phyloP scores from a whole-genome alignment of 92 coral and sea anemone genomes.

The Phenganax stokvisi region DNA sequence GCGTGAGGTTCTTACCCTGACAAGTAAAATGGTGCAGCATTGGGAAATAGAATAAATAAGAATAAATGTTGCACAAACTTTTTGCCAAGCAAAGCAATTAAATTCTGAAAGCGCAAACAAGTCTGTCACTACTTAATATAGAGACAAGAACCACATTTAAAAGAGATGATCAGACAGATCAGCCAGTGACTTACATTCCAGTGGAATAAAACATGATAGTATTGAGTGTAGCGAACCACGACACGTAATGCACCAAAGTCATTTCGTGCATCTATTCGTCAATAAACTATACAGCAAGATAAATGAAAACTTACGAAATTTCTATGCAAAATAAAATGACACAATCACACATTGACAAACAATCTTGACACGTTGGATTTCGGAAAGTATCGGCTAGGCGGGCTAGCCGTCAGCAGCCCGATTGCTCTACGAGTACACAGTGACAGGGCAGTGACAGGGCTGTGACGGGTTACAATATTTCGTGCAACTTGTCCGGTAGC shows the following conservation, averaged over 20 bases:
- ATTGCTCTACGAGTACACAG: too few species aligned
- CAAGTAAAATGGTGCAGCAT: not conserved
- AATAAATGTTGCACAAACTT: too few species aligned
- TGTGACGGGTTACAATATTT: too few species aligned
- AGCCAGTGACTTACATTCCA: conserved; percentile 19
- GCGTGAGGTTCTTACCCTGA: not conserved
- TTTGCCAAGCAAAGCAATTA: too few species aligned
- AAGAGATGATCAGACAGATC: not conserved
- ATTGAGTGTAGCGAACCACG: conserved; percentile 21
- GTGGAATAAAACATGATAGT: conserved; percentile 23
- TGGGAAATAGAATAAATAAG: not conserved
- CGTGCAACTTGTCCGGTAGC: too few species aligned
- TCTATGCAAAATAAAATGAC: not conserved
- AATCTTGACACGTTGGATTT: too few species aligned
- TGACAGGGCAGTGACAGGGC: too few species aligned
- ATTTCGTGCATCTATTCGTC: not conserved
- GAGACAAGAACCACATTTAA: too few species aligned
- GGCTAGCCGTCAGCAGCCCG: too few species aligned
- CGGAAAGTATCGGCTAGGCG: too few species aligned
- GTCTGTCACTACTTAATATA: too few species aligned
- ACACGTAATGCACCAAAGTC: conserved; percentile 11
- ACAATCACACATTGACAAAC: not conserved
- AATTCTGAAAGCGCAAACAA: too few species aligned
- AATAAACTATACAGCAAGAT: not conserved
- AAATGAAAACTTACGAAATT: not conserved